Evolutionary conservation across 2,888 invertebrate genomes (phyloP).

Genomic region (Dicycla oo): DNA sequence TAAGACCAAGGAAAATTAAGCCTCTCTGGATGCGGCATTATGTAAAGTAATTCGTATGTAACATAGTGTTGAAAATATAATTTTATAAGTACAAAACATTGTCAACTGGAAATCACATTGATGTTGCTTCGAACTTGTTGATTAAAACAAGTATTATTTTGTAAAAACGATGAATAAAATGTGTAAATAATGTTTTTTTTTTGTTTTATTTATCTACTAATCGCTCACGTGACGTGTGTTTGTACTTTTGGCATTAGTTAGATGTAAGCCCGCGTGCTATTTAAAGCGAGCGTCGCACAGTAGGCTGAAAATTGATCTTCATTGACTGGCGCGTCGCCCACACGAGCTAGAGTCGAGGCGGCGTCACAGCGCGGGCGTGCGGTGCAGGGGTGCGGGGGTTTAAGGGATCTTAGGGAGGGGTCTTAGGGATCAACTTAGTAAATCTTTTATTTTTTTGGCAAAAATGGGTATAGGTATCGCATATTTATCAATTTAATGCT

Average conservation of each 20-base stretch:
- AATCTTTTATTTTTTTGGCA: no score
- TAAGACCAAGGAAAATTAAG: neutral
- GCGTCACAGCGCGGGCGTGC: no score
- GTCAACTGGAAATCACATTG: slow-evolving; percentile 67
- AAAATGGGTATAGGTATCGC: no score
- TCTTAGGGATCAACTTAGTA: no score
- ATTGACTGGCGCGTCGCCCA: no score
- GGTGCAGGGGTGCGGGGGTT: no score
- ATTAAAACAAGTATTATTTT: slow-evolving; percentile 86
- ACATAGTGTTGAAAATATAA: slow-evolving; percentile 55
- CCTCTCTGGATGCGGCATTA: slow-evolving; percentile 6
- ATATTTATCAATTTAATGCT: no score
- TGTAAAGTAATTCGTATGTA: slow-evolving; percentile 43
- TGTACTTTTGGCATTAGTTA: neutral
- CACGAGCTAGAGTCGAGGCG: no score
- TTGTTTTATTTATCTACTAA: slow-evolving; percentile 48
- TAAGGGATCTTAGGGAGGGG: no score
- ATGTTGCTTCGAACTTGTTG: slow-evolving; percentile 75
- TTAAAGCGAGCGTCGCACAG: no score
- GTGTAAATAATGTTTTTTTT: slow-evolving; percentile 74
- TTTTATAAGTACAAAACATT: slow-evolving; percentile 77
- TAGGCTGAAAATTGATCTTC: no score
- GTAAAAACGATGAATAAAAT: slow-evolving; percentile 78
- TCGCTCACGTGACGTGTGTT: neutral
- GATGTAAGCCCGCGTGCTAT: no score